Percentiles rank a stretch among this genome's conserved stretches.
Conservation (phyloP, 2,113 vertebrate species). For the Grammomys dolichurus region DNA sequence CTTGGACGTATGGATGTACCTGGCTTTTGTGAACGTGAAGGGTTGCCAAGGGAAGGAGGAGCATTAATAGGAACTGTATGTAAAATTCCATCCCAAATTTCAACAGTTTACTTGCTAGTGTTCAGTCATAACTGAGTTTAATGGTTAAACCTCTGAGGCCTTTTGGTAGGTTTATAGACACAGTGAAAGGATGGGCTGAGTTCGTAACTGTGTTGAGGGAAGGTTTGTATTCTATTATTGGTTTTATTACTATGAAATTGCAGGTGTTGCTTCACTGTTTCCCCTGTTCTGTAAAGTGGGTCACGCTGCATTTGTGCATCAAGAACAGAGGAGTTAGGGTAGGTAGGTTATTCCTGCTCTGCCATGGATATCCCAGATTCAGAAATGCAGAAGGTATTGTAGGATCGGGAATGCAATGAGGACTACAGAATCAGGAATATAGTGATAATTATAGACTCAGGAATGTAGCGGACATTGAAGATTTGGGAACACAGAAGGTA, state of each 20-base stretch:
- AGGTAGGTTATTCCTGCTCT: too few species aligned
- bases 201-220: background rate
- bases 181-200: background rate
- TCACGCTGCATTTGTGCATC: background rate
- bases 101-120: background rate
- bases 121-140: background rate
- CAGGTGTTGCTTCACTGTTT: background rate
- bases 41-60: background rate
- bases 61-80: background rate
- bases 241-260: background rate
- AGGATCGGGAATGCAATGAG: too few species aligned
- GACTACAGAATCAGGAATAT: background rate
- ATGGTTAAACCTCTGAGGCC: background rate
- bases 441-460: background rate
- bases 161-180: background rate
- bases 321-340: too few species aligned
- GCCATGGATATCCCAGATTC: background rate
- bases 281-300: accelerated
- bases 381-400: background rate
- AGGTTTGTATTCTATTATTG: background rate
- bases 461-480: background rate
- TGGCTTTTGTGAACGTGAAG: background rate
- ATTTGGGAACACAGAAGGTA: too few species aligned
- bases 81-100: too few species aligned
- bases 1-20: too few species aligned